phyloP scores from a whole-genome alignment of 2,113 vertebrate genomes.

The Sceloporus tristichus region DNA sequence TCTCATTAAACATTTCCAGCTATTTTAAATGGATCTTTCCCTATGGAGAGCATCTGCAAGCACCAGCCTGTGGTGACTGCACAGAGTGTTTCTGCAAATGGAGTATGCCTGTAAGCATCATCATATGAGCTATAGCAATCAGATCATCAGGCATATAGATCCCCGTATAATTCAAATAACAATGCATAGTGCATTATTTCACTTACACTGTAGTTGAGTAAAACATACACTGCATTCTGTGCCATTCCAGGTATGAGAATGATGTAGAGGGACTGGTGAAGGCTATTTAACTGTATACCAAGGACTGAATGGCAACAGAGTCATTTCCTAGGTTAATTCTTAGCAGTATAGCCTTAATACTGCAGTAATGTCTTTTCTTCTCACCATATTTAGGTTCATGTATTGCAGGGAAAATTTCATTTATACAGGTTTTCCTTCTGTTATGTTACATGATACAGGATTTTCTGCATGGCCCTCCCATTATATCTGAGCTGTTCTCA shows the following conservation, averaged over 20 bases:
- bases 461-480: neutral
- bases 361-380: neutral
- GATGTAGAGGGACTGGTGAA: neutral
- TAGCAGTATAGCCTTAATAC: neutral
- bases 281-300: neutral
- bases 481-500: neutral
- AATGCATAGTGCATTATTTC: neutral
- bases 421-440: neutral
- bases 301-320: neutral
- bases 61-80: neutral
- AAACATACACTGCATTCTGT: neutral
- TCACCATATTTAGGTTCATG: neutral
- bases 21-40: slow-evolving; percentile 25
- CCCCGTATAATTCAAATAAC: neutral
- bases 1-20: slow-evolving; percentile 7
- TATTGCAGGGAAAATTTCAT: neutral
- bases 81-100: slow-evolving; percentile 15
- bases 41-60: neutral
- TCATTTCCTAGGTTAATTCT: neutral
- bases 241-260: neutral
- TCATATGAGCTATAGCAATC: neutral
- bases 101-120: neutral
- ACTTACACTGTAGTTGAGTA: neutral
- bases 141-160: neutral
- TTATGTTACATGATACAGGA: neutral